A percentile compares a stretch with the other conserved stretches of the same genome.
Conservation (phyloP, 2,888 invertebrate species). For the Lycophotia porphyrea region DNA sequence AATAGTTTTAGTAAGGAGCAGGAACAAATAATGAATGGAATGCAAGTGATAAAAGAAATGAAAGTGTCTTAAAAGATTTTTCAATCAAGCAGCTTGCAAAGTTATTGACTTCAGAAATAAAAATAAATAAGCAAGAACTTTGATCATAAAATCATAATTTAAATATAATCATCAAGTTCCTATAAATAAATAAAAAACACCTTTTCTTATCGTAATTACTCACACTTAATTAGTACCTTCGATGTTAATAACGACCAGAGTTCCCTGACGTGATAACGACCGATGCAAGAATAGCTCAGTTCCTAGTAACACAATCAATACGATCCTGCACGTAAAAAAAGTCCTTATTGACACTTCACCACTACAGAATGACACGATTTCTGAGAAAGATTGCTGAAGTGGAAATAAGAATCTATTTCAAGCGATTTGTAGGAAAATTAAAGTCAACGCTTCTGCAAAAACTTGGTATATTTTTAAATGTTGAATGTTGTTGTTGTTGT, state of each 20-base stretch:
- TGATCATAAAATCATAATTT: neutral
- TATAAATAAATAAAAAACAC: constrained; percentile 25
- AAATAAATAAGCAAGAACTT: neutral
- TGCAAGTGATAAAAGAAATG: neutral
- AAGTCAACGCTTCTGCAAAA: neutral
- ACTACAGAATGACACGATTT: neutral
- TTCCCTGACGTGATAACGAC: neutral
- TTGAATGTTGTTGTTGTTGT: too few relatives aligned
- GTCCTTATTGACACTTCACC: neutral
- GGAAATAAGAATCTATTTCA: constrained; percentile 6
- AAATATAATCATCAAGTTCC: neutral
- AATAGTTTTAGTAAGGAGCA: neutral
- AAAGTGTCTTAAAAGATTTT: neutral
- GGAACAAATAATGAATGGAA: neutral
- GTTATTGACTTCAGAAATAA: neutral
- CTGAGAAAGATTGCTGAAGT: constrained; percentile 22
- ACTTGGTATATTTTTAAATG: neutral
- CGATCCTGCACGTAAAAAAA: neutral
- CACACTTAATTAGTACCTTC: constrained; percentile 17
- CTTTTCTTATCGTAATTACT: constrained; percentile 12
- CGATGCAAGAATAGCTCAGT: constrained; percentile 32
- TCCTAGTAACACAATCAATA: constrained; percentile 16
- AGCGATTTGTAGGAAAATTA: neutral
- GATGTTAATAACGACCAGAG: neutral
- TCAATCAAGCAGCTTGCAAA: constrained; percentile 10